A percentile compares a stretch with the other conserved stretches of the same genome.
phyloP scores from a whole-genome alignment of 2,113 vertebrate species.

The Nesoenas mayeri region DNA sequence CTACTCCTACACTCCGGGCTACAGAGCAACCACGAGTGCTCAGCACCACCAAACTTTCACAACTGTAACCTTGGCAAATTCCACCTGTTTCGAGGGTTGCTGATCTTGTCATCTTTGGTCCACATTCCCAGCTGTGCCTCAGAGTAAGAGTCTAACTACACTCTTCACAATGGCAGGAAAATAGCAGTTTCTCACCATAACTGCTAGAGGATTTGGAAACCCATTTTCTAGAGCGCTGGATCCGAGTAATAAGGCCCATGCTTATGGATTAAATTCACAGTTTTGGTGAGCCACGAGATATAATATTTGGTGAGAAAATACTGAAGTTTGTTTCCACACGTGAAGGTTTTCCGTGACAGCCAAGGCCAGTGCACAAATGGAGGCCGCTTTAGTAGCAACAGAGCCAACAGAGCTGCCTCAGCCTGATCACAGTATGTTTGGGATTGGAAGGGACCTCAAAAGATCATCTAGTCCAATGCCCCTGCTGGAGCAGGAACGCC shows the following conservation, averaged over 20 bases:
- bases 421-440: no score
- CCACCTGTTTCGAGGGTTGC: neutral
- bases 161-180: neutral
- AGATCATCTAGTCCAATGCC: no score
- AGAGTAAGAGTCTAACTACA: no score
- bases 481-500: no score
- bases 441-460: no score
- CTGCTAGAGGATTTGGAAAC: neutral
- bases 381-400: neutral
- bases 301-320: neutral
- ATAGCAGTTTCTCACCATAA: neutral
- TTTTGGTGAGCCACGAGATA: rapidly evolving
- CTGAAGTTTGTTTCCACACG: rapidly evolving
- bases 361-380: rapidly evolving
- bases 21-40: neutral
- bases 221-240: neutral
- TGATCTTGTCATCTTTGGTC: neutral
- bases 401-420: rapidly evolving
- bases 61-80: neutral
- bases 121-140: neutral
- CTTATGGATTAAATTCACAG: neutral
- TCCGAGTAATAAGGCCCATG: neutral
- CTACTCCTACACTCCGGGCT: no score
- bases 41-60: neutral
- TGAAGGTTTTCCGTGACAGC: rapidly evolving